These are phyloP conservation scores for Eulemur albifrons DNA, from an alignment of 2,797 vertebrate genomes.

Conservation along the genomic window DNA sequence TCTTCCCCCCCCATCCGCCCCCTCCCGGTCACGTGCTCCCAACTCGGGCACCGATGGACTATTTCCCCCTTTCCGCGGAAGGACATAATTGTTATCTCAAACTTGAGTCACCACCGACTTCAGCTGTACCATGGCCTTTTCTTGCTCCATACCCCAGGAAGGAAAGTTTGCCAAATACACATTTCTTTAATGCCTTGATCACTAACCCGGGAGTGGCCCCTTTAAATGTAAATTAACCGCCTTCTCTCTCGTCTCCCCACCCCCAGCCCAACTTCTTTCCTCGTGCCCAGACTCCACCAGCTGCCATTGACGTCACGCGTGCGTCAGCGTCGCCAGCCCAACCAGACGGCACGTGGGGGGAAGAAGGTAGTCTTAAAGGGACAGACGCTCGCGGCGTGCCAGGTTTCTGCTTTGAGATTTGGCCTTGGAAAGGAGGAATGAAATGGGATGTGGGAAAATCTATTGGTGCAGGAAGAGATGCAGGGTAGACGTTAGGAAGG, in stretches of 20 bases:
- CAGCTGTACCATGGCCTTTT: slow-evolving; percentile 21
- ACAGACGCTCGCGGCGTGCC: slow-evolving; percentile 51
- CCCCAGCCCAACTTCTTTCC: slow-evolving; percentile 72
- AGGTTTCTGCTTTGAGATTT: neutral
- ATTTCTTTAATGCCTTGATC: slow-evolving; percentile 10
- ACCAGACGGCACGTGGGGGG: slow-evolving; percentile 86
- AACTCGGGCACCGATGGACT: slow-evolving; percentile 66
- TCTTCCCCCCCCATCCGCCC: slow-evolving; percentile 47
- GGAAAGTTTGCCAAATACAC: slow-evolving; percentile 57
- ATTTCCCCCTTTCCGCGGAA: slow-evolving; percentile 76
- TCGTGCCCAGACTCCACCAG: slow-evolving; percentile 83
- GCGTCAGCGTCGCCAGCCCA: slow-evolving; percentile 87
- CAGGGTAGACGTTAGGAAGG: neutral
- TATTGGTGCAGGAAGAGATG: neutral
- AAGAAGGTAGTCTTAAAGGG: slow-evolving; percentile 83
- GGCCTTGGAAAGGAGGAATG: neutral
- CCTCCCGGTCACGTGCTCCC: slow-evolving; percentile 66
- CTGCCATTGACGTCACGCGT: slow-evolving; percentile 85
- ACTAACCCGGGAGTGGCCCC: slow-evolving; percentile 16
- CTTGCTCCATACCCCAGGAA: neutral
- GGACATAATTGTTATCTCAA: slow-evolving; percentile 59
- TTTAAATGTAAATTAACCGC: slow-evolving; percentile 70
- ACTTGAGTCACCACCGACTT: neutral
- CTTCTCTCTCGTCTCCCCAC: slow-evolving; percentile 40
- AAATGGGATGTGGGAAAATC: neutral